phyloP scores from a whole-genome alignment of 2,888 invertebrate genomes.

The Agrochola macilenta region DNA sequence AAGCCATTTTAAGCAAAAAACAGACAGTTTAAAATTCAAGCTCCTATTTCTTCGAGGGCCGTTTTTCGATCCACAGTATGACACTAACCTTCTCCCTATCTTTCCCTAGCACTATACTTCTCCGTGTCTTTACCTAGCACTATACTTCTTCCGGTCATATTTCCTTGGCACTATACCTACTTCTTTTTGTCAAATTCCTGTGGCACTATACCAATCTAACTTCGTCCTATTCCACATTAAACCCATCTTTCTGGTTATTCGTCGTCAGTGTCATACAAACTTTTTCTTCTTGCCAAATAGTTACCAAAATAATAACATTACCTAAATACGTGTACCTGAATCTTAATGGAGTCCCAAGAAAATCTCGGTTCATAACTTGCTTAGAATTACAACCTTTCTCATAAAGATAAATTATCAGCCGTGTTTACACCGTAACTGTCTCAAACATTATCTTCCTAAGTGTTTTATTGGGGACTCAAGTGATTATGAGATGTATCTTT shows the following conservation, averaged over 20 bases:
- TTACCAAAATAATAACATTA: not conserved
- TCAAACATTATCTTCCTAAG: conserved; percentile 49
- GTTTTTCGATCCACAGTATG: no score
- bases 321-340: conserved; percentile 26
- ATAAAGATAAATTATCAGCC: conserved; percentile 71
- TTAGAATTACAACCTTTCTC: conserved; percentile 72
- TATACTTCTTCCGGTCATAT: not conserved
- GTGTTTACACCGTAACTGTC: conserved; percentile 64
- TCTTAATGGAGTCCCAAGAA: conserved; percentile 59
- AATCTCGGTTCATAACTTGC: conserved; percentile 70
- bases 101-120: no score
- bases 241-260: not conserved
- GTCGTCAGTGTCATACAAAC: not conserved
- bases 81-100: no score
- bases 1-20: no score
- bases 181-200: not conserved
- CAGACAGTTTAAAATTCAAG: no score
- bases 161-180: not conserved
- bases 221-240: not conserved
- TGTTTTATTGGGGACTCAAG: conserved; percentile 58
- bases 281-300: not conserved
- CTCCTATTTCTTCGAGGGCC: no score
- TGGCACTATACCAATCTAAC: not conserved
- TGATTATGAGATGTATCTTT: conserved; percentile 51
- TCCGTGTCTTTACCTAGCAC: not conserved